These are phyloP conservation scores for Drosophila meridiana DNA, from an alignment of 2,888 invertebrate species.

Conservation along the genomic window DNA sequence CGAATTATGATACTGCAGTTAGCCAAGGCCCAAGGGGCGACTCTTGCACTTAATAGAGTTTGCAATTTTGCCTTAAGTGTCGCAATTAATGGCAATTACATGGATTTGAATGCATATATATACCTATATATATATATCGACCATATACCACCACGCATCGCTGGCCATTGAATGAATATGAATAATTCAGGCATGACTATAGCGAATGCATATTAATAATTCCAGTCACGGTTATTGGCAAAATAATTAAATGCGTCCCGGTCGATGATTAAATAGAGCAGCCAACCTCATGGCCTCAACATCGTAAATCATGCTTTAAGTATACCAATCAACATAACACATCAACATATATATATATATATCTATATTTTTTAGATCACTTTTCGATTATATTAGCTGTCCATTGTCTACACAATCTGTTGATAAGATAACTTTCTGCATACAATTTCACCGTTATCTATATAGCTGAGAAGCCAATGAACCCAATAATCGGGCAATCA, in stretches of 20 bases:
- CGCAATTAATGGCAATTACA: conserved; percentile 42
- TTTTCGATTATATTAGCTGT: conserved; percentile 14
- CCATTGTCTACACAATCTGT: conserved; percentile 11
- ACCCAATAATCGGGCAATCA: not conserved
- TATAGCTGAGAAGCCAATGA: conserved; percentile 4
- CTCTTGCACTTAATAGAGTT: conserved; percentile 9
- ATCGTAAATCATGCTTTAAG: conserved; percentile 26
- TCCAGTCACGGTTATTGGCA: conserved; percentile 49
- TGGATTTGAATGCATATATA: conserved; percentile 6
- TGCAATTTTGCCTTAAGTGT: conserved; percentile 20
- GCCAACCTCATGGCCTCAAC: conserved; percentile 6
- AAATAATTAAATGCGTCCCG: conserved; percentile 52
- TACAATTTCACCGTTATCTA: conserved; percentile 28
- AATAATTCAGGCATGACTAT: conserved; percentile 36
- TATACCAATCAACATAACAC: not conserved
- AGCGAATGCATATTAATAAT: conserved; percentile 56
- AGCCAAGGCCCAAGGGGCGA: not conserved
- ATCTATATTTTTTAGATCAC: conserved; percentile 16
- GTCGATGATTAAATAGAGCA: conserved; percentile 29
- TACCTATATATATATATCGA: not conserved
- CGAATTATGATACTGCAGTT: conserved; percentile 1
- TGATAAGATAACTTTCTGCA: conserved; percentile 41
- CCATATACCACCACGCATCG: conserved; percentile 7
- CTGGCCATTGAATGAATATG: conserved; percentile 3
- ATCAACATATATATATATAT: not conserved